Conservation (phyloP, 2,888 invertebrate species). For the Danaus chrysippus region DNA sequence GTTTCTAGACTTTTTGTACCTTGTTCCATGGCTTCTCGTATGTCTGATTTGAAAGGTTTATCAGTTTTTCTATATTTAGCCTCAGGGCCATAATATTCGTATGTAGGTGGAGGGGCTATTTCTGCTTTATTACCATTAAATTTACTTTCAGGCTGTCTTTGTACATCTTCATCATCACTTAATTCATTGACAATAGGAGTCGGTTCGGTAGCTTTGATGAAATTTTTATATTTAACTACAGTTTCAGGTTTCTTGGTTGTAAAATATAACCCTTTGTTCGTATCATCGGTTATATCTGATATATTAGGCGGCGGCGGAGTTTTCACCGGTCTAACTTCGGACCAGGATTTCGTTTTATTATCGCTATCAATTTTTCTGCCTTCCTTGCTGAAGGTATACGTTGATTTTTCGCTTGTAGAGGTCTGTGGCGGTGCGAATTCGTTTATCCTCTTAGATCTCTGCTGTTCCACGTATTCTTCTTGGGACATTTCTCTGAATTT, state of each 20-base stretch:
- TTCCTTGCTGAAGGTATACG: conserved; percentile 51
- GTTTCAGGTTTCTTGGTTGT: conserved; percentile 48
- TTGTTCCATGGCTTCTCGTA: conserved; percentile 67
- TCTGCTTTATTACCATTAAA: conserved; percentile 50
- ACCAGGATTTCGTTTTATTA: conserved; percentile 51
- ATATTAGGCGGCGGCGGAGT: conserved; percentile 53
- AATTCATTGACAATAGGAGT: conserved; percentile 60
- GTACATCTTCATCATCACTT: conserved; percentile 42
- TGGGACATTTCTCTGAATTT: conserved; percentile 82
- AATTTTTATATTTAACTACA: conserved; percentile 58
- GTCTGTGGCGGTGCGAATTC: conserved; percentile 88
- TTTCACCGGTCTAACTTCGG: conserved; percentile 54
- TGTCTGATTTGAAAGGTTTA: conserved; percentile 64
- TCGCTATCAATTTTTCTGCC: conserved; percentile 47
- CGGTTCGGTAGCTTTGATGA: conserved; percentile 53
- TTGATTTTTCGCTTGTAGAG: conserved; percentile 38
- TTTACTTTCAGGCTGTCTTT: conserved; percentile 31
- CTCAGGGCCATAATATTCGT: conserved; percentile 80
- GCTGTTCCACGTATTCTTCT: conserved; percentile 87
- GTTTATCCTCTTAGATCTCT: conserved; percentile 83
- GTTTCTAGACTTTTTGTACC: conserved; percentile 65
- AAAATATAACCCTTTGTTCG: conserved; percentile 61
- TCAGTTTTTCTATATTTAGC: conserved; percentile 51
- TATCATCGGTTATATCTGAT: conserved; percentile 36
- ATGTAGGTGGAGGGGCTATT: conserved; percentile 83